These are phyloP conservation scores for Mugil cephalus DNA, from an alignment of 2,113 vertebrate species.

Conservation along the genomic window DNA sequence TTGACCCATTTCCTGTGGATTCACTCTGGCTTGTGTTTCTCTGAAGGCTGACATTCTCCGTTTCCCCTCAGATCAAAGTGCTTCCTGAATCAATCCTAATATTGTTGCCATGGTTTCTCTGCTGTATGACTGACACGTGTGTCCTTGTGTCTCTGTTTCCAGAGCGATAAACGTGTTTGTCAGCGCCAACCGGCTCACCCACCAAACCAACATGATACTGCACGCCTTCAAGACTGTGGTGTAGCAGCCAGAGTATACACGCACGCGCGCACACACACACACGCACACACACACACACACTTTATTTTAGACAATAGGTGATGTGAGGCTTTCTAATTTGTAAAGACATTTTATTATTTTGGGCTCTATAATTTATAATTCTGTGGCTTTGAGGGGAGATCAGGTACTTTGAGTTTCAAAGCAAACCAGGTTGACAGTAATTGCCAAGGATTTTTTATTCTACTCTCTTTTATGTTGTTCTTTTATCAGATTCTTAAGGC, in stretches of 20 bases:
- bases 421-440: slow-evolving; percentile 58
- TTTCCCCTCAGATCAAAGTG: slow-evolving; percentile 70
- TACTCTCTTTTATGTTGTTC: slow-evolving; percentile 54
- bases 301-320: slow-evolving; percentile 33
- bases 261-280: slow-evolving; percentile 1
- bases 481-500: slow-evolving; percentile 87
- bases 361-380: slow-evolving; percentile 74
- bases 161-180: slow-evolving; percentile 97
- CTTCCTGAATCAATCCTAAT: slow-evolving; percentile 66
- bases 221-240: slow-evolving; percentile 95
- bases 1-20: slow-evolving; percentile 71
- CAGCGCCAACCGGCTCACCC: slow-evolving; percentile 97
- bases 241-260: slow-evolving; percentile 58
- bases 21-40: slow-evolving; percentile 64
- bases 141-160: slow-evolving; percentile 75
- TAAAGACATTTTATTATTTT: slow-evolving; percentile 60
- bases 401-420: slow-evolving; percentile 60
- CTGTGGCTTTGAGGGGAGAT: slow-evolving; percentile 67
- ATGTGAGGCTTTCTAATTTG: slow-evolving; percentile 67
- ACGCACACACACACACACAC: background rate
- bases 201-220: slow-evolving; percentile 99
- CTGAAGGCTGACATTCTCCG: slow-evolving; percentile 66
- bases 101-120: slow-evolving; percentile 65
- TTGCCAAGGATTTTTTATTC: slow-evolving; percentile 45
- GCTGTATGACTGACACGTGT: slow-evolving; percentile 60